Evolutionary conservation across 2,888 invertebrate genomes (phyloP).

Genomic region (Cheilosia soror): DNA sequence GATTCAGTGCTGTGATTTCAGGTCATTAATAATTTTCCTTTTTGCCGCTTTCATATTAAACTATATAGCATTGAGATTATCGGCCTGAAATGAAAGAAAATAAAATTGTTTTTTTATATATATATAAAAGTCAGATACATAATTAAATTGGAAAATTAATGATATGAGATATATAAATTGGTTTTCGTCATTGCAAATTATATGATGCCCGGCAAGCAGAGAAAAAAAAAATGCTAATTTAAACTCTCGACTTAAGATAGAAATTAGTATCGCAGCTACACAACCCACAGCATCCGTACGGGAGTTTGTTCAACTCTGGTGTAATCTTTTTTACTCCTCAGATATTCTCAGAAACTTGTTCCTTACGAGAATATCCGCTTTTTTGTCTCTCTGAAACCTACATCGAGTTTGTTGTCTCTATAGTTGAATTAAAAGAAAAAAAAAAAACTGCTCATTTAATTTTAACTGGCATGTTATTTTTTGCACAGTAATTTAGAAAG

Average conservation of each 20-base stretch:
- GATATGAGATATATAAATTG: too few species aligned
- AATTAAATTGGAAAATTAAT: too few species aligned
- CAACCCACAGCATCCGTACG: conserved; percentile 1
- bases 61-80: neutral
- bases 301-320: neutral
- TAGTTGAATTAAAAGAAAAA: conserved; percentile 42
- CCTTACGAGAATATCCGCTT: neutral
- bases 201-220: neutral
- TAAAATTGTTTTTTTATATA: too few species aligned
- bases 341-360: neutral
- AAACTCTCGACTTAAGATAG: neutral
- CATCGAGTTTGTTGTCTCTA: conserved; percentile 13
- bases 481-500: conserved; percentile 27
- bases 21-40: neutral
- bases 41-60: neutral
- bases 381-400: neutral
- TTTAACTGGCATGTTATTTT: conserved; percentile 19
- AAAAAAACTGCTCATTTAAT: conserved; percentile 22
- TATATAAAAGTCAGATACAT: too few species aligned
- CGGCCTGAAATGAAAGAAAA: conserved; percentile 29
- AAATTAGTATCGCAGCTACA: neutral
- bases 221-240: neutral
- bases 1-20: conserved; percentile 13
- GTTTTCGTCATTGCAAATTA: too few species aligned
- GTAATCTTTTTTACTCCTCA: neutral